These are phyloP conservation scores for Lagria hirta DNA, from an alignment of 2,888 invertebrate species.

Conservation along the genomic window DNA sequence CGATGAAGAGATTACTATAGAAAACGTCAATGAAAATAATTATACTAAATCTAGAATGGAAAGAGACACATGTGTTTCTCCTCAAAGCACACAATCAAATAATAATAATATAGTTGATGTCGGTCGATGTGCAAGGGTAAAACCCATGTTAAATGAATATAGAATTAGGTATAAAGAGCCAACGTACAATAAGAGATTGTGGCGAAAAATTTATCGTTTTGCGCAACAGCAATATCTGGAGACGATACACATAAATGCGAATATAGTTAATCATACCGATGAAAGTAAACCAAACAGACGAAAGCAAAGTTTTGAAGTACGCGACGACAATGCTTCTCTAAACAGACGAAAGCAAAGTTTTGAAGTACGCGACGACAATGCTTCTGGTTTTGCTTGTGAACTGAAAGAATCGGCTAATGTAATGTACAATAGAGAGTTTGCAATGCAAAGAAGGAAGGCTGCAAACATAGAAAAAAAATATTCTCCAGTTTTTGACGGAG, in stretches of 20 bases:
- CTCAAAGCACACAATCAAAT: no score
- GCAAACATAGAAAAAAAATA: no score
- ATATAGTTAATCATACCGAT: no score
- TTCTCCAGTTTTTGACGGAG: constrained; percentile 24
- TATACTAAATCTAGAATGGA: no score
- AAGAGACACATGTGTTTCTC: no score
- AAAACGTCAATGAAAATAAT: no score
- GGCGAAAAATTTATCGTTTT: no score
- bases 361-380: constrained; percentile 21
- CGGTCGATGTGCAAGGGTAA: constrained; percentile 13
- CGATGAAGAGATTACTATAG: no score
- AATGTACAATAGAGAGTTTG: not conserved
- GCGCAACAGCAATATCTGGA: no score
- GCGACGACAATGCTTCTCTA: constrained; percentile 16
- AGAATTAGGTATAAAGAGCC: constrained; percentile 7
- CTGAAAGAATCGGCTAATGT: constrained; percentile 1
- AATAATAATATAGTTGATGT: no score
- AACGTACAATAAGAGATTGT: constrained; percentile 6
- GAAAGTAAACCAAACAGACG: constrained; percentile 26
- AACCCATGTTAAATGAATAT: constrained; percentile 8
- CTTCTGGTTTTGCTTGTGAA: no score
- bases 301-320: constrained; percentile 30
- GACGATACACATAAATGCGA: no score
- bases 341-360: constrained; percentile 23
- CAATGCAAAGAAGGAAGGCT: not conserved